Conservation (phyloP, 1,140 invertebrate genomes). For the Forficula auricularia region DNA sequence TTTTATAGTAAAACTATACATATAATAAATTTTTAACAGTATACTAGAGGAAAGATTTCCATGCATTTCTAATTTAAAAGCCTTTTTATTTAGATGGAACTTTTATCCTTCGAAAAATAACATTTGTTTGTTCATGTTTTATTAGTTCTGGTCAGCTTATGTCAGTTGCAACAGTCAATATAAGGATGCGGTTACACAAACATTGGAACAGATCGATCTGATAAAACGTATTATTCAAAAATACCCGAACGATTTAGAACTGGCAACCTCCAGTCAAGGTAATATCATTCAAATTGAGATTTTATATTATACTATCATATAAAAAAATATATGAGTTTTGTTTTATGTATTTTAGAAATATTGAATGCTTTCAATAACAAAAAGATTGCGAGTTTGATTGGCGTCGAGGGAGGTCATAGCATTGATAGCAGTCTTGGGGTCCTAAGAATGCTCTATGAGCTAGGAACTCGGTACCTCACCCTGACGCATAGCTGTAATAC, state of each 20-base stretch:
- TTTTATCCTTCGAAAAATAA: too few species aligned
- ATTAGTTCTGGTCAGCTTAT: slow-evolving; percentile 50
- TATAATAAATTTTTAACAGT: too few species aligned
- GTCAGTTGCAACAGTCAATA: slow-evolving; percentile 38
- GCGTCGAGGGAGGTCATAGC: slow-evolving; percentile 63
- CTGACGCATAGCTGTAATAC: slow-evolving; percentile 64
- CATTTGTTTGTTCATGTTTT: too few species aligned
- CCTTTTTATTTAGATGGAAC: too few species aligned
- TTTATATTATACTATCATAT: neutral
- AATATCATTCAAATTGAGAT: slow-evolving; percentile 5
- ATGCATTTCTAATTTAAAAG: too few species aligned
- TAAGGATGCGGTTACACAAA: slow-evolving; percentile 53
- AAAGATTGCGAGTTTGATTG: slow-evolving; percentile 64
- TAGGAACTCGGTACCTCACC: slow-evolving; percentile 59
- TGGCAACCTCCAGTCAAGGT: slow-evolving; percentile 31
- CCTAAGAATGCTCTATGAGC: slow-evolving; percentile 45
- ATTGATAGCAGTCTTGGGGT: slow-evolving; percentile 47
- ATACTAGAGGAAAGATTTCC: too few species aligned
- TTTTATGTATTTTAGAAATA: slow-evolving; percentile 33
- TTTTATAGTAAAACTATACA: too few species aligned
- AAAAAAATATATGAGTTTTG: neutral
- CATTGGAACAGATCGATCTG: slow-evolving; percentile 63
- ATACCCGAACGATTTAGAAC: slow-evolving; percentile 29
- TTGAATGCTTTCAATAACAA: slow-evolving; percentile 54
- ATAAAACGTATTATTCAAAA: slow-evolving; percentile 38